Evolutionary conservation across 2,888 invertebrate species (phyloP).

Genomic region (Thymelicus lineola): DNA sequence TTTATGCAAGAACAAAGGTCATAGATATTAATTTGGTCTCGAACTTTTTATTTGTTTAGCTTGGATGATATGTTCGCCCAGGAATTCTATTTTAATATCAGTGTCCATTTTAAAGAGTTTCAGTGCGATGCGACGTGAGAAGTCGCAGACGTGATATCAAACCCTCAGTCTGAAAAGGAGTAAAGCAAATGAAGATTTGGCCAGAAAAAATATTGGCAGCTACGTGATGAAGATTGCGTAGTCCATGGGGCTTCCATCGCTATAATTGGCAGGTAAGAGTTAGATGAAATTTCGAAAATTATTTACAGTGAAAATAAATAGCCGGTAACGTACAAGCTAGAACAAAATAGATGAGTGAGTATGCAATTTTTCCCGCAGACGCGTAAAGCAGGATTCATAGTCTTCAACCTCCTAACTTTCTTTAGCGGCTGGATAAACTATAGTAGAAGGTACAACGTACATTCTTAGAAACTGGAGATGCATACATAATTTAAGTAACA

Average conservation of each 20-base stretch:
- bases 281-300: background rate
- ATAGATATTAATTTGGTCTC: background rate
- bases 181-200: background rate
- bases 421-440: background rate
- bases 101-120: background rate
- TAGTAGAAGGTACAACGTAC: background rate
- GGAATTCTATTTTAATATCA: background rate
- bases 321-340: background rate
- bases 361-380: background rate
- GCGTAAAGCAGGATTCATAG: background rate
- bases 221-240: background rate
- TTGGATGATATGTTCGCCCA: background rate
- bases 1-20: too few relatives aligned
- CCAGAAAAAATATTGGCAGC: background rate
- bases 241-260: background rate
- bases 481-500: too few relatives aligned
- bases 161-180: background rate
- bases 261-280: background rate
- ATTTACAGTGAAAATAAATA: background rate
- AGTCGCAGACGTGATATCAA: background rate
- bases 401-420: background rate
- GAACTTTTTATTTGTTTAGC: background rate
- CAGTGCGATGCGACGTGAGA: background rate
- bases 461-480: background rate
- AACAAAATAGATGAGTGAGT: background rate